A percentile compares a stretch with the other conserved stretches of the same genome.
phyloP scores from a whole-genome alignment of 2,113 vertebrate species.

The Pogonocichla stellata region DNA sequence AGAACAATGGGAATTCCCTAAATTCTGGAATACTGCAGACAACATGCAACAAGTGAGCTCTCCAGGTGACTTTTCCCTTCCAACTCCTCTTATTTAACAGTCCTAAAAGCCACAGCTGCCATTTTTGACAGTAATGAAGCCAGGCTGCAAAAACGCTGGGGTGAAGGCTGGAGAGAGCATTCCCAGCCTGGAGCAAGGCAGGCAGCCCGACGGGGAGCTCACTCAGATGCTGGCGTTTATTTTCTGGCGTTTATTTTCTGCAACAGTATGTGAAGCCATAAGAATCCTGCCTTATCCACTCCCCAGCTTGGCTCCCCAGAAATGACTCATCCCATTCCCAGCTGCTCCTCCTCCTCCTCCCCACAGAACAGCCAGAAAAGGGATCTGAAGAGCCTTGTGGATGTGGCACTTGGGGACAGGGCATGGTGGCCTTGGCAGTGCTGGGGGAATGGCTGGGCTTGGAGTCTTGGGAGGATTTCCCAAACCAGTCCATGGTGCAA shows the following conservation, averaged over 20 bases:
- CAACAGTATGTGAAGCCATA: not conserved
- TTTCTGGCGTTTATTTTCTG: slow-evolving; percentile 46
- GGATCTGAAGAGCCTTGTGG: not conserved
- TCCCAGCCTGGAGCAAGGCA: not conserved
- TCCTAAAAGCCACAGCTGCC: not conserved
- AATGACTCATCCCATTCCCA: slow-evolving; percentile 28
- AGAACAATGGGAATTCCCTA: not conserved
- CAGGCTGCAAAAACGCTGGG: not conserved
- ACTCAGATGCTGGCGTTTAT: slow-evolving; percentile 1
- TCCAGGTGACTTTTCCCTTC: not conserved
- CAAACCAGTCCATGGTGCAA: no score
- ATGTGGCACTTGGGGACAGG: not conserved
- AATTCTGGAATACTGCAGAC: not conserved
- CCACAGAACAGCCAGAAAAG: not conserved
- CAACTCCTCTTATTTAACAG: not conserved
- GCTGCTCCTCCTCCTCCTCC: not conserved
- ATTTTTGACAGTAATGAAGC: not conserved
- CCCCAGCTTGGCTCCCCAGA: not conserved
- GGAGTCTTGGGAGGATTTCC: not conserved
- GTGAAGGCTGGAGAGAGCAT: not conserved
- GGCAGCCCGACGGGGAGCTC: not conserved
- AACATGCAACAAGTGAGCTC: not conserved
- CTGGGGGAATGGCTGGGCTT: not conserved
- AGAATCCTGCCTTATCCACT: not conserved
- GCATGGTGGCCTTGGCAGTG: not conserved